Percentiles rank a stretch among this genome's conserved stretches.
phyloP scores from a whole-genome alignment of 2,888 invertebrate genomes.

The Bombylius discolor region DNA sequence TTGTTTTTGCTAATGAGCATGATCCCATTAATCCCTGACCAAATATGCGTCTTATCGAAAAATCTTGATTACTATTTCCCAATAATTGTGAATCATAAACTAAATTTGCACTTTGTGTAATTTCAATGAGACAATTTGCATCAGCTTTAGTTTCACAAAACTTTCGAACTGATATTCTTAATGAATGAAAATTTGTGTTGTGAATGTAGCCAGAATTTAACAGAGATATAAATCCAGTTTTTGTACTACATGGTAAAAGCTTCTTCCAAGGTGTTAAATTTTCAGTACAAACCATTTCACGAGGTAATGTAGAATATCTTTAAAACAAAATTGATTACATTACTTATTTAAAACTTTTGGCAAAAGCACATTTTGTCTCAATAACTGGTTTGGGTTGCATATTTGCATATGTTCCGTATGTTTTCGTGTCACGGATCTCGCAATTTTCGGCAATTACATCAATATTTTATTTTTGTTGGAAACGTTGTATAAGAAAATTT shows the following conservation, averaged over 20 bases:
- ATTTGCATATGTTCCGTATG: too few relatives aligned
- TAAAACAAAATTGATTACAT: constrained; percentile 35
- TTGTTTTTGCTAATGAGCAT: constrained; percentile 68
- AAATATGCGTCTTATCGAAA: constrained; percentile 78
- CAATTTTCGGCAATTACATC: too few relatives aligned
- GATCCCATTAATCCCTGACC: constrained; percentile 69
- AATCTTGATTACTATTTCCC: constrained; percentile 48
- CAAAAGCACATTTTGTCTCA: not conserved
- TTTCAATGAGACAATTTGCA: constrained; percentile 53
- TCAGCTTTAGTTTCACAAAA: constrained; percentile 48
- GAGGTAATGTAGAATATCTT: constrained; percentile 80
- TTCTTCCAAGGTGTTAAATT: constrained; percentile 98
- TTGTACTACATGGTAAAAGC: constrained; percentile 87
- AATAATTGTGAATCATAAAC: constrained; percentile 63
- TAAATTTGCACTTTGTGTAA: constrained; percentile 73
- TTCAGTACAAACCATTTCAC: constrained; percentile 97
- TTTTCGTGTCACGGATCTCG: too few relatives aligned
- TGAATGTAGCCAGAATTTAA: constrained; percentile 84
- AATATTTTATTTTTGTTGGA: too few relatives aligned
- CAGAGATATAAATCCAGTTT: constrained; percentile 71
- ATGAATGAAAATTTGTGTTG: constrained; percentile 84
- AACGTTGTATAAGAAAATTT: too few relatives aligned
- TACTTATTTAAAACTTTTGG: not conserved
- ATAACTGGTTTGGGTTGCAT: too few relatives aligned
- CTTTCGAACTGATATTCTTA: constrained; percentile 72